These are phyloP conservation scores for Glossosoma conforme DNA, from an alignment of 1,140 invertebrate genomes.

Conservation along the genomic window DNA sequence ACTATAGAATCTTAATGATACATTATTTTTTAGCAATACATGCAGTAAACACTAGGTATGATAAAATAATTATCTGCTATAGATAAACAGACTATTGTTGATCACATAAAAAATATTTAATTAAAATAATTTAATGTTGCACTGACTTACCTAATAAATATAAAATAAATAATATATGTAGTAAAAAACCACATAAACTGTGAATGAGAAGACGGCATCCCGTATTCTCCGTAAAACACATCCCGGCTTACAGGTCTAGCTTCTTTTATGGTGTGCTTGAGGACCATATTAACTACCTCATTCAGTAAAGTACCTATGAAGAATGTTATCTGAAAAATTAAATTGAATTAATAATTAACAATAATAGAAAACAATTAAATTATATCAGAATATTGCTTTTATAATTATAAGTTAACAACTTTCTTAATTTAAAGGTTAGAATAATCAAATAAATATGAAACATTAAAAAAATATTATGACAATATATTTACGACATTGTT, in stretches of 20 bases:
- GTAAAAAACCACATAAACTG: conserved; percentile 93
- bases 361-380: too few species aligned
- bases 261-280: conserved; percentile 82
- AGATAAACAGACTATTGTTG: too few species aligned
- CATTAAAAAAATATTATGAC: too few species aligned
- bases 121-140: not conserved
- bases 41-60: too few species aligned
- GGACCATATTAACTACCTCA: conserved; percentile 72
- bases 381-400: too few species aligned
- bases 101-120: conserved; percentile 72
- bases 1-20: too few species aligned
- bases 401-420: conserved; percentile 5
- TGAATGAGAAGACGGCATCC: conserved; percentile 90
- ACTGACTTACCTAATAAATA: conserved; percentile 71
- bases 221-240: conserved; percentile 77
- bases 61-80: too few species aligned
- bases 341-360: too few species aligned
- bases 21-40: too few species aligned
- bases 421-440: too few species aligned
- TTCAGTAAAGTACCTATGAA: conserved; percentile 75
- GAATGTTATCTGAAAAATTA: conserved; percentile 73
- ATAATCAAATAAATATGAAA: too few species aligned
- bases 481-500: too few species aligned
- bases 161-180: conserved; percentile 79
- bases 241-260: conserved; percentile 65